phyloP scores from a whole-genome alignment of 2,888 invertebrate genomes.

The Drosophila algonquin region DNA sequence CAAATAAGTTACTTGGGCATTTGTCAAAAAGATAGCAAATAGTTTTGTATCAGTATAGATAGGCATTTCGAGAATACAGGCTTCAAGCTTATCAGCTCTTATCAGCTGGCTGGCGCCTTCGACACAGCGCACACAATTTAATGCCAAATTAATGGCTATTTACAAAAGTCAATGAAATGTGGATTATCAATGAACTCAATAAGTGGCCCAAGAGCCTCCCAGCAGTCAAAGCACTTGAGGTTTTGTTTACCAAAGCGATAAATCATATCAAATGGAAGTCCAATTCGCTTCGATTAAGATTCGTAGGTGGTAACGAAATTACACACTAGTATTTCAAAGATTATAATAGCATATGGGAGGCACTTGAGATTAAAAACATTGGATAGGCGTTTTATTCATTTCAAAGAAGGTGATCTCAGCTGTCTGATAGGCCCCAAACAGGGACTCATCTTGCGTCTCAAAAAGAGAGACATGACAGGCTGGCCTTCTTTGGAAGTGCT shows the following conservation, averaged over 20 bases:
- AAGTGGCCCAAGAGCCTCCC: slow-evolving; percentile 1
- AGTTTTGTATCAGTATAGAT: not conserved
- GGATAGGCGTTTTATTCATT: no score
- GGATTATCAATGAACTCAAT: slow-evolving; percentile 1
- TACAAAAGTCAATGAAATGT: slow-evolving; percentile 12
- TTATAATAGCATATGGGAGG: not conserved
- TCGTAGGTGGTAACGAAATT: slow-evolving; percentile 9
- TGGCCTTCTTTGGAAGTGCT: slow-evolving; percentile 39
- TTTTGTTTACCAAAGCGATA: slow-evolving; percentile 27
- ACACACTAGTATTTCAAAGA: not conserved
- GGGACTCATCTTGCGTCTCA: slow-evolving; percentile 9
- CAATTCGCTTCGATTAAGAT: not conserved
- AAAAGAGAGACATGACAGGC: slow-evolving; percentile 27
- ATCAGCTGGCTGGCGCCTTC: slow-evolving; percentile 7
- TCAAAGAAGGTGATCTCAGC: not conserved
- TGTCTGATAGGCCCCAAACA: slow-evolving; percentile 20
- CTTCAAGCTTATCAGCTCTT: not conserved
- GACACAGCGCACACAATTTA: slow-evolving; percentile 1
- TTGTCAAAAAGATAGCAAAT: not conserved
- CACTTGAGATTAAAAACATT: not conserved
- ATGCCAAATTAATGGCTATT: slow-evolving; percentile 25
- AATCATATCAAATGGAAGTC: not conserved
- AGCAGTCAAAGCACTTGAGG: not conserved
- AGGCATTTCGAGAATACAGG: not conserved
- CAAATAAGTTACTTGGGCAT: not conserved